A percentile compares a stretch with the other conserved stretches of the same genome.
phyloP scores from a whole-genome alignment of 2,888 invertebrate species.

The Latrodectus hesperus region DNA sequence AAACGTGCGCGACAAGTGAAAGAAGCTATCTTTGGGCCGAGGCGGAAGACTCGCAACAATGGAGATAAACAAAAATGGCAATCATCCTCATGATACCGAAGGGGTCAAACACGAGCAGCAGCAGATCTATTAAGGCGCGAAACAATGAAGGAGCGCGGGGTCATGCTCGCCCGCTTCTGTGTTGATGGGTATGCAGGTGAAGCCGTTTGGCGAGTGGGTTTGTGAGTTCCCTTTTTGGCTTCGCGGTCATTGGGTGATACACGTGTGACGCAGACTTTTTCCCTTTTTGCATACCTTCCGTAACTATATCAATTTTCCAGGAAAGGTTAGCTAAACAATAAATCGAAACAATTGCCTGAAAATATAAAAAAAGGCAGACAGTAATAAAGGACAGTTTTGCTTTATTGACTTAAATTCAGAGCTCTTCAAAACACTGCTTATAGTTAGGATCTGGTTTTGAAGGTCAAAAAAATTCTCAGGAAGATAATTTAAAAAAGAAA shows the following conservation, averaged over 20 bases:
- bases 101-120: slow-evolving; percentile 56
- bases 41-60: slow-evolving; percentile 16
- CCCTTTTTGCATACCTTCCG: neutral
- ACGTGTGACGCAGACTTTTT: slow-evolving; percentile 26
- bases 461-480: no score
- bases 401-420: no score
- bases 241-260: slow-evolving; percentile 66
- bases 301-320: neutral
- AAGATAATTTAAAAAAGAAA: no score
- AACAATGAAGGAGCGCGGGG: slow-evolving; percentile 49
- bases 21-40: neutral
- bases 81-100: slow-evolving; percentile 17
- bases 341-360: no score
- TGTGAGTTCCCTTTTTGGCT: slow-evolving; percentile 33
- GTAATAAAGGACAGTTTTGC: no score
- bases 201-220: slow-evolving; percentile 62
- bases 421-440: no score
- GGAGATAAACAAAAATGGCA: slow-evolving; percentile 26
- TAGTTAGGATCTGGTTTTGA: no score
- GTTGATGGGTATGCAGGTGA: slow-evolving; percentile 64
- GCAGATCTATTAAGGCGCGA: slow-evolving; percentile 44
- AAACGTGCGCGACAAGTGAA: no score
- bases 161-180: slow-evolving; percentile 53
- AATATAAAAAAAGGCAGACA: no score
- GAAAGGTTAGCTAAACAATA: neutral